A percentile compares a stretch with the other conserved stretches of the same genome.
Evolutionary conservation across 53 echinoderm and acorn worm genomes (phyloP).

Genomic region (Mesocentrotus franciscanus): DNA sequence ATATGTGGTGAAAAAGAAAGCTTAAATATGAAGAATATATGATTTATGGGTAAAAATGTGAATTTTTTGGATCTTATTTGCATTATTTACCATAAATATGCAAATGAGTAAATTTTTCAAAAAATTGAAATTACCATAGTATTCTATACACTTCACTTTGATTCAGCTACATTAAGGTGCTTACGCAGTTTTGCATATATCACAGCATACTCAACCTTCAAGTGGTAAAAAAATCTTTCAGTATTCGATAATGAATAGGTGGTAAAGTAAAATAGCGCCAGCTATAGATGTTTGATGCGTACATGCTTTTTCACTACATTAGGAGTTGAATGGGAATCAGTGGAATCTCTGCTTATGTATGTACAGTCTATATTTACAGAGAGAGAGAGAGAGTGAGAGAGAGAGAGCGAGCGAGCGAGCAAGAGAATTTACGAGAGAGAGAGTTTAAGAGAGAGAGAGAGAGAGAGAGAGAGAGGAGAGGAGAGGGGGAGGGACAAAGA

Average conservation of each 20-base stretch:
- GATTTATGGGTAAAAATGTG: no score
- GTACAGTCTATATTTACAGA: not conserved
- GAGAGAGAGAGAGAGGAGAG: not conserved
- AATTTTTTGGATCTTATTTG: no score
- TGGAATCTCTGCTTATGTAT: not conserved
- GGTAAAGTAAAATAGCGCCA: conserved; percentile 7
- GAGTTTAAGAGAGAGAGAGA: not conserved
- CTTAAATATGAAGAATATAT: no score
- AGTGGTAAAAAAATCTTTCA: not conserved
- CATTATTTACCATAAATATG: no score
- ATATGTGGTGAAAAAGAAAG: no score
- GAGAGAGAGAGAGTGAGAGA: conserved; percentile 6
- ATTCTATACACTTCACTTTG: no score
- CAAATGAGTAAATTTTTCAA: no score
- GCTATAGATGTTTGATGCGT: not conserved
- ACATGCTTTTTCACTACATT: not conserved
- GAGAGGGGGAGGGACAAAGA: not conserved
- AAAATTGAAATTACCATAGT: no score
- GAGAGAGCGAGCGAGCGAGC: not conserved
- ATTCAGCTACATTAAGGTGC: no score
- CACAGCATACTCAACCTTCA: no score
- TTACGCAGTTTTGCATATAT: no score
- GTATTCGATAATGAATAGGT: not conserved
- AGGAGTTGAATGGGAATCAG: not conserved
- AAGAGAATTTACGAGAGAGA: not conserved